These are phyloP conservation scores for Leptosomus discolor DNA, from an alignment of 2,113 vertebrate species.

Conservation along the genomic window DNA sequence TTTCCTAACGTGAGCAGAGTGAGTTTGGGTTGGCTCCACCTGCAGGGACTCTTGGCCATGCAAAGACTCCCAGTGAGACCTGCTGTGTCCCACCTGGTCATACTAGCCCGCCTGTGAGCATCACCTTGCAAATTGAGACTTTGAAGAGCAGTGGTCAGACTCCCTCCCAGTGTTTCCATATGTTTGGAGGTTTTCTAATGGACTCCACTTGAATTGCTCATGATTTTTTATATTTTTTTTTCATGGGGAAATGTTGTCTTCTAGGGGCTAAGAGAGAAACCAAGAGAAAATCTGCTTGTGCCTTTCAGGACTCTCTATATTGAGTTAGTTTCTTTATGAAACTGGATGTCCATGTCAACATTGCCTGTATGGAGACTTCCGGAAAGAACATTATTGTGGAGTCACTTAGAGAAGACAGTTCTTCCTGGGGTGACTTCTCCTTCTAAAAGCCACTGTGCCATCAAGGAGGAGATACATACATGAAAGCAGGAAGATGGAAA, in stretches of 20 bases:
- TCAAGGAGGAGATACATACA: neutral
- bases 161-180: neutral
- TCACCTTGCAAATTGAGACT: neutral
- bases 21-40: neutral
- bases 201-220: neutral
- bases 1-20: fast-evolving
- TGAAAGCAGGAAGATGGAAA: slow-evolving; percentile 2
- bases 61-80: neutral
- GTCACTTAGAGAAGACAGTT: neutral
- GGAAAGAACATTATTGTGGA: neutral
- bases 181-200: neutral
- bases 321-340: neutral
- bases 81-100: neutral
- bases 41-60: neutral
- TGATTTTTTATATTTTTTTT: neutral
- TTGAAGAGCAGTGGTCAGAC: neutral
- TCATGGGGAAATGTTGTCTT: neutral
- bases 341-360: neutral
- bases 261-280: neutral
- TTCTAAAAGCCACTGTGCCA: neutral
- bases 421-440: neutral
- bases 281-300: neutral
- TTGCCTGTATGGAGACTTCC: neutral
- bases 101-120: neutral
- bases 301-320: neutral